Conservation (phyloP, 2,797 vertebrate genomes). For the Poecile montanus region DNA sequence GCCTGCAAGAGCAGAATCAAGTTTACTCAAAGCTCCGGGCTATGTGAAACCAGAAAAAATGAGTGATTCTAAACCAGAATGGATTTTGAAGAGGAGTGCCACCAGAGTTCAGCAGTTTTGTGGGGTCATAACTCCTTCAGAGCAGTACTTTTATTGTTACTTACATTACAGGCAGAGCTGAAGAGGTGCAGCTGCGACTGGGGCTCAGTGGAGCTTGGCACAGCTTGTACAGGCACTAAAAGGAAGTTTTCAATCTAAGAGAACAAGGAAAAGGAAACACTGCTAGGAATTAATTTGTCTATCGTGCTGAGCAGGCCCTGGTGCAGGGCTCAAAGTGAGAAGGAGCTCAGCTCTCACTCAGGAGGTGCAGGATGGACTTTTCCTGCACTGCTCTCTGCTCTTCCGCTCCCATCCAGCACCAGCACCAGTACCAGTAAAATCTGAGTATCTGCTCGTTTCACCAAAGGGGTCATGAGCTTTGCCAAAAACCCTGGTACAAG, state of each 20-base stretch:
- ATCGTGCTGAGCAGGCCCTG: neutral
- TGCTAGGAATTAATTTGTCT: neutral
- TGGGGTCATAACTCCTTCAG: neutral
- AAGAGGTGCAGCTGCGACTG: neutral
- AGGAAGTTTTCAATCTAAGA: neutral
- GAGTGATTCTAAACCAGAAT: neutral
- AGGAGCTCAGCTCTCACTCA: neutral
- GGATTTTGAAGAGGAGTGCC: neutral
- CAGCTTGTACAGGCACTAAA: neutral
- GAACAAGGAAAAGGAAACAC: neutral
- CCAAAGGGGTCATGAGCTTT: neutral
- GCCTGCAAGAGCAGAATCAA: neutral
- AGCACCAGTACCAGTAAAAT: neutral
- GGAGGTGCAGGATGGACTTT: neutral
- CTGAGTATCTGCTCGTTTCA: neutral
- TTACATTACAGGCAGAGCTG: neutral
- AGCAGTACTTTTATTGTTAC: neutral
- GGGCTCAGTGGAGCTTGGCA: neutral
- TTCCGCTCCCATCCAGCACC: neutral
- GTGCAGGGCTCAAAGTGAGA: rapidly evolving
- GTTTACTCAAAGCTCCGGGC: neutral
- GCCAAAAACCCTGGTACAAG: neutral
- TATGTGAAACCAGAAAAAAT: neutral
- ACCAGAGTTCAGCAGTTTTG: neutral
- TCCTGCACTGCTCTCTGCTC: neutral